Evolutionary conservation across 1,140 invertebrate genomes (phyloP), one percentile per base, ranked within the genome.

Genomic region (Heliconius melpomene): DNA sequence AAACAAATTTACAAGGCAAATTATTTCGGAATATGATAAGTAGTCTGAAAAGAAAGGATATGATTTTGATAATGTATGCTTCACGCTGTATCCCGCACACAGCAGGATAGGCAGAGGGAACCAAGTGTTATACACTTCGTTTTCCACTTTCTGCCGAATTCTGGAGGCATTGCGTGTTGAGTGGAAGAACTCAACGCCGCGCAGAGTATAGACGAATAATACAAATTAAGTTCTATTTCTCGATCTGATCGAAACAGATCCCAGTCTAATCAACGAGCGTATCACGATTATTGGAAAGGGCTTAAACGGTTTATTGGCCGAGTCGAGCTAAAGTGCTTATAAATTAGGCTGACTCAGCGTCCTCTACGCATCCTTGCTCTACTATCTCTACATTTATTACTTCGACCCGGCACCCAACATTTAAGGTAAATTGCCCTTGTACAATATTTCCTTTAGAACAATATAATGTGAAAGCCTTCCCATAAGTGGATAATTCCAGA

Each of bases 381-480:
- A 84, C 82, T 83, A 88, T 83, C 84, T 85, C 81, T 75, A 81
- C 82, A 83, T 77, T 85, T 87, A 88, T 85, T 82, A 84, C 82
- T 79, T 66, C 79, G 79, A 77, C 70, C 78, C 79, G 40, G 74
- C 85, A 83, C 79, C 81, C 82, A 74, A 80, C 75, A 71, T 84
- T 83, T 75, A 79, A 84, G 82, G 85, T 85, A 85, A 86, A 88
- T 85, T 82, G 77, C 72, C 81, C 80, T 82, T 79, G 71, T 72
- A 75, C 77, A 57, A 77, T 72, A 81, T 77, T 77, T 77, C 77
- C 77, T 66, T 32, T 57, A 70, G 72, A 84, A 85, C 83, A 86
- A 77, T 83, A 78, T 87, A 81, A 84, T 81, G 83, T 82, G 60
- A 72, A 74, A 77, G 79, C 80, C 60, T 73, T 81, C 74, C 40